These are phyloP conservation scores for Cylloceria caligata DNA, from an alignment of 2,888 invertebrate genomes.

Conservation along the genomic window DNA sequence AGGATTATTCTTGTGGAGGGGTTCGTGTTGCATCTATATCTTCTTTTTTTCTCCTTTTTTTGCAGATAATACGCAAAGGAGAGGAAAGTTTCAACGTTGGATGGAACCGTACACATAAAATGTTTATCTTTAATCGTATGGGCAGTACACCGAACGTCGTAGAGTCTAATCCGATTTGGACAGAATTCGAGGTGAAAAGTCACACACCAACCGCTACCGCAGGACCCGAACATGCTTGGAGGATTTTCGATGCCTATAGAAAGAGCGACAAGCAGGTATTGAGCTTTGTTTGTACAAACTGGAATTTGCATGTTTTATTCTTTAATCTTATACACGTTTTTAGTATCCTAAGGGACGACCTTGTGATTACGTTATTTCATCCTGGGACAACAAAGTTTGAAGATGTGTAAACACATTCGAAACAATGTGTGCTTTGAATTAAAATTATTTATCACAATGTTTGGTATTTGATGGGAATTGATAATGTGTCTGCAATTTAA, in stretches of 20 bases:
- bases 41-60: constrained; percentile 26
- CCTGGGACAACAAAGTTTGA: too few species aligned
- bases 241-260: constrained; percentile 94
- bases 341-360: not conserved
- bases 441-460: too few species aligned
- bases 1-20: constrained; percentile 1
- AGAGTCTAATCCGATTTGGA: constrained; percentile 93
- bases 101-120: constrained; percentile 83
- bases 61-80: constrained; percentile 54
- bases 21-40: constrained; percentile 9
- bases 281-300: not conserved
- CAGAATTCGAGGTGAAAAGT: constrained; percentile 94
- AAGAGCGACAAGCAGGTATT: constrained; percentile 96
- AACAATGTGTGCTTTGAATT: too few species aligned
- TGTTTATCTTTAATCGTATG: constrained; percentile 90
- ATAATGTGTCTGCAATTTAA: too few species aligned
- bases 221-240: constrained; percentile 96
- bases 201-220: constrained; percentile 92
- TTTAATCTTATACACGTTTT: not conserved
- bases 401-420: too few species aligned
- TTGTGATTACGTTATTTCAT: not conserved
- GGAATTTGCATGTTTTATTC: not conserved
- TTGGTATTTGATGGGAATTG: too few species aligned
- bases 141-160: constrained; percentile 86
- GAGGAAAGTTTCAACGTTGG: constrained; percentile 63